Percentiles rank a stretch among this genome's conserved stretches.
These are phyloP conservation scores for Drosophila rubida DNA, from an alignment of 2,888 invertebrate species.

Conservation along the genomic window DNA sequence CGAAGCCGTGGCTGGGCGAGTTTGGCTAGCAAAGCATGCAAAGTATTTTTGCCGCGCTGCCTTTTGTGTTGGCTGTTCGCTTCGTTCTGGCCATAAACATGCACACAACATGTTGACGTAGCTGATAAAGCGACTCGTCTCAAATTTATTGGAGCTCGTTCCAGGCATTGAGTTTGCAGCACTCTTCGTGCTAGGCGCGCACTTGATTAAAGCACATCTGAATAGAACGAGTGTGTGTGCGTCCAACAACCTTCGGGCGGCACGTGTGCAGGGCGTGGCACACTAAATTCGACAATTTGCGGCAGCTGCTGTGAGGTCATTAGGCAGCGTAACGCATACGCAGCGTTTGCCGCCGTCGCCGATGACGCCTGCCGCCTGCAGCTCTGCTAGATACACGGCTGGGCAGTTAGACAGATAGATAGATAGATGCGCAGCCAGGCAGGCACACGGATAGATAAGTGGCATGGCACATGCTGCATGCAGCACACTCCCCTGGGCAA, in stretches of 20 bases:
- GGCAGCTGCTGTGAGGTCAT: slow-evolving; percentile 65
- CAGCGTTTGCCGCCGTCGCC: slow-evolving; percentile 50
- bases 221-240: slow-evolving; percentile 16
- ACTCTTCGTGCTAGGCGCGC: slow-evolving; percentile 64
- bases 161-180: slow-evolving; percentile 38
- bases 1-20: slow-evolving; percentile 7
- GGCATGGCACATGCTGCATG: slow-evolving; percentile 3
- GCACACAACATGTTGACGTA: slow-evolving; percentile 69
- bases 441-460: slow-evolving; percentile 8
- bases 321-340: slow-evolving; percentile 72
- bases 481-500: slow-evolving; percentile 16
- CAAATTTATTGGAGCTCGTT: slow-evolving; percentile 53
- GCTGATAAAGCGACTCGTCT: slow-evolving; percentile 62
- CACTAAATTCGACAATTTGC: slow-evolving; percentile 53
- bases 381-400: slow-evolving; percentile 6
- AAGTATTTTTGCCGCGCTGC: slow-evolving; percentile 61
- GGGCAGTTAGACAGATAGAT: background rate
- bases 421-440: background rate
- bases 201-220: slow-evolving; percentile 70
- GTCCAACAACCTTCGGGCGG: slow-evolving; percentile 34
- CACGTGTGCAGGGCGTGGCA: slow-evolving; percentile 46
- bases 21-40: slow-evolving; percentile 50
- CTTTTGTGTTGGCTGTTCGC: slow-evolving; percentile 61
- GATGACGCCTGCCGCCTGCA: no score
- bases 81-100: slow-evolving; percentile 75